Base-by-base conservation (phyloP, 2,797 vertebrate genomes). In the Pelochelys cantorii region DNA sequence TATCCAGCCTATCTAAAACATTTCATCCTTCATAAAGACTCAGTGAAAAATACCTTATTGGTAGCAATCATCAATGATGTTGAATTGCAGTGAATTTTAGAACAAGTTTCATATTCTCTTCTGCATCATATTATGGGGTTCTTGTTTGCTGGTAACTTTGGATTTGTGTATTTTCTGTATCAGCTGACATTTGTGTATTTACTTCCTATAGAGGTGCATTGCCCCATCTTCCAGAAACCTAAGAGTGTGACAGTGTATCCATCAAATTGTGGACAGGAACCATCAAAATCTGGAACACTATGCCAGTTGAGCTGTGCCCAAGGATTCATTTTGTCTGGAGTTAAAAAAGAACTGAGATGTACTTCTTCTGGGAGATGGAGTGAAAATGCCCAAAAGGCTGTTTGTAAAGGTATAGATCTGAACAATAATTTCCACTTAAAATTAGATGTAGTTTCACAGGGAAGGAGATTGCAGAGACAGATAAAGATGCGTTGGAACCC, bases 331-430 rank as follows among this genome's bases (percentile, higher is more conserved):
- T 98, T 99, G 88, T 98, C 97, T 74, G 99, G 98, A 86, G 97
- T 98, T 91, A 97, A 94, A 95, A 97, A 97, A 93, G 98, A 98
- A 91, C 96, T 98, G 17, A 98, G 97, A 93, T 99, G 99, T 93
- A 94, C 98, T 89, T 96, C 97, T 86, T 98, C 98, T 57, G 99
- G 99, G 71, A 98, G 98, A 97, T 99, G 99, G 99, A 99, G 98
- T 60, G 96, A 97, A 87, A 98, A 98, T 93, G 92, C 98, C 93
- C 97, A 99, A 89, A 98, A 98, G 88, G 98, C 98, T 92, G 92
- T 96, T 82, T 99, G 99, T 95, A 98, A 98, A 99, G 99, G 99
- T 99, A 98, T 75, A 92, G 81, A 93, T 31, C 71, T 62, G 53
- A 74, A 84, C 56, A 81, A 84, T 84, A 7, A 3, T 92, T 87